Base-by-base conservation (phyloP, 2,797 vertebrate species). In the Poecile montanus region DNA sequence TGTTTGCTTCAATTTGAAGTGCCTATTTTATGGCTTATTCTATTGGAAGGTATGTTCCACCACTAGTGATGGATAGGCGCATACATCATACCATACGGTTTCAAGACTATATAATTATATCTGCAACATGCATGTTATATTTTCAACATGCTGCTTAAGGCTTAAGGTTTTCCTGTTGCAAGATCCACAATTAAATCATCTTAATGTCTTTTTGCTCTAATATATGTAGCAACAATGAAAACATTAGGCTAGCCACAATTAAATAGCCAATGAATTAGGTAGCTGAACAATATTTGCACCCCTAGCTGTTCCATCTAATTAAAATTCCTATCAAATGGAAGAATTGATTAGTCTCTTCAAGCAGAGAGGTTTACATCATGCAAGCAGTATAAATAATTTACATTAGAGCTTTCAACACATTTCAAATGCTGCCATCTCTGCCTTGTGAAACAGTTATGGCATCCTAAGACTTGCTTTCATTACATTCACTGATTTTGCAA, bases 261-360 rank as follows among this genome's bases (percentile, higher is more conserved):
- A 97, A 95, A 94, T 89, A 66, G 72, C 66, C 94, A 87, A 45
- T 95, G 78, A 96, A 95, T 95, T 90, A 96, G 57, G 76, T 76
- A 89, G 77, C 61, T 86, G 88, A 97, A 96, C 51, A 97, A 67
- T 95, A 95, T 97, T 97, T 96, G 88, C 88, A 96, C 88, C 93
- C 91, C 94, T 96, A 95, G 92, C 96, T 97, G 94, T 96, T 97
- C 93, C 88, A 96, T 96, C 97, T 96, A 97, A 97, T 98, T 98
- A 98, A 97, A 98, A 96, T 97, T 97, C 89, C 93, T 94, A 98
- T 97, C 96, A 97, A 97, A 95, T 75, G 63, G 86, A 97, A 97
- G 79, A 96, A 98, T 88, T 98, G 96, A 98, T 98, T 95, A 93
- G 86, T 86, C 58, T 97, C 82, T 97, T 98, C 92, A 96, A 97